Evolutionary conservation across 2,888 invertebrate species (phyloP), one percentile per base, ranked within the genome.

Genomic region (Drosophila ochracea): DNA sequence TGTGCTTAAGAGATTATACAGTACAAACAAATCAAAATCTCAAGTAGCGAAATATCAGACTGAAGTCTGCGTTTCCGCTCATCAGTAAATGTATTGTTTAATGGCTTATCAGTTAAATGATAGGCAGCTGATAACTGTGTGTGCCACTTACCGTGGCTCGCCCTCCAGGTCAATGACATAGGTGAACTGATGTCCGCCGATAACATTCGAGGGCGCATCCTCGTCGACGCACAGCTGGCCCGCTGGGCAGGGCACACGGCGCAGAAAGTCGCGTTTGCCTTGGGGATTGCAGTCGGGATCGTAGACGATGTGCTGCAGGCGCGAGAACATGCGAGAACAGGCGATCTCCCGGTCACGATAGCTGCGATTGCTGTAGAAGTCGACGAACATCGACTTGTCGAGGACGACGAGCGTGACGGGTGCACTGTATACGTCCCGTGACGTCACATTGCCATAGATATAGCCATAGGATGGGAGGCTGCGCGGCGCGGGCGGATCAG

Each of bases 381-480:
- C 97, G 79, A 98, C 94, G 93, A 99, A 99, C 93, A 97, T 97
- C 72, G 95, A 95, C 91, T 98, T 96, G 92, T 98, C 98, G 80
- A 99, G 94, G 16, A 99, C 97, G n/a, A 98, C 97, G 80, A 99
- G 95, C 21, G 97, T 98, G 43, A 97, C 95, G 16, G 96, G 95
- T 78, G 95, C 95, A 68, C 78, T 62, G 88, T 96, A 96, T 66
- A 95, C 94, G 55, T 95, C 94, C 78, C 94, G 95, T 0, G 97
- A 95, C 33, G 98, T 98, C 55, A 99, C 95, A 93, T 99, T 99
- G 19, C 99, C 99, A 93, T 98, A 99, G 87, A 99, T 98, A 93
- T 97, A 99, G 57, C 99, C 99, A 93, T 97, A 97, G 80, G 98
- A 97, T 91, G 97, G 96, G 1, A 10, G 25, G 31, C 30, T 53